These are phyloP conservation scores for Chaitophorus viminalis DNA, from an alignment of 2,888 invertebrate species.

Conservation along the genomic window DNA sequence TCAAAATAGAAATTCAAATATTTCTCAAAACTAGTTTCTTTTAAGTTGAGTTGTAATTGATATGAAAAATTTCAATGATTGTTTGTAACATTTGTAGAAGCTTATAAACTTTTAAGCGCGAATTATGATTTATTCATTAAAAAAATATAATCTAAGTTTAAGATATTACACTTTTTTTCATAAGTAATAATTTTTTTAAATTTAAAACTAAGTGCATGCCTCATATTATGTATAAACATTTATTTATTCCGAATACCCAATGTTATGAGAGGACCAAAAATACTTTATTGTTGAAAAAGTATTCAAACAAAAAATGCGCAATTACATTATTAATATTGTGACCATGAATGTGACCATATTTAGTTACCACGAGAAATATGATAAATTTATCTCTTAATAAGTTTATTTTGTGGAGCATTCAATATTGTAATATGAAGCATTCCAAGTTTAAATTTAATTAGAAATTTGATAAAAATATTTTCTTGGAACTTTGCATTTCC, in stretches of 20 bases:
- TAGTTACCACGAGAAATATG: background rate
- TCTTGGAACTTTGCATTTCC: slow-evolving; percentile 33
- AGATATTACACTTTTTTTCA: no score
- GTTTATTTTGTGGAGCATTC: background rate
- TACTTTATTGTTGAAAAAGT: background rate
- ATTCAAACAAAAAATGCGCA: background rate
- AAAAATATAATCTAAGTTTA: background rate
- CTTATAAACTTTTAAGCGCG: background rate
- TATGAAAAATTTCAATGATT: background rate
- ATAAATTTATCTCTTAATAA: background rate
- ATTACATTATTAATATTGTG: background rate
- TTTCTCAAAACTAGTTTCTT: background rate
- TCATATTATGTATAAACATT: no score
- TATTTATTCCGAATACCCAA: no score
- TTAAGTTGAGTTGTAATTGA: background rate
- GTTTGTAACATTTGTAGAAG: background rate
- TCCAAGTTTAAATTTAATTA: slow-evolving; percentile 31
- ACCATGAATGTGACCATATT: background rate
- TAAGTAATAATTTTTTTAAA: no score
- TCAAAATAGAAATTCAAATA: background rate
- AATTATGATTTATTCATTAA: background rate
- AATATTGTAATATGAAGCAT: slow-evolving; percentile 26
- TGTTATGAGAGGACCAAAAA: no score
- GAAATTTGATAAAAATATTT: slow-evolving; percentile 28
- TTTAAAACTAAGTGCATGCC: no score